These are phyloP conservation scores for Colinus virginianus DNA, from an alignment of 2,113 vertebrate genomes.

Conservation along the genomic window DNA sequence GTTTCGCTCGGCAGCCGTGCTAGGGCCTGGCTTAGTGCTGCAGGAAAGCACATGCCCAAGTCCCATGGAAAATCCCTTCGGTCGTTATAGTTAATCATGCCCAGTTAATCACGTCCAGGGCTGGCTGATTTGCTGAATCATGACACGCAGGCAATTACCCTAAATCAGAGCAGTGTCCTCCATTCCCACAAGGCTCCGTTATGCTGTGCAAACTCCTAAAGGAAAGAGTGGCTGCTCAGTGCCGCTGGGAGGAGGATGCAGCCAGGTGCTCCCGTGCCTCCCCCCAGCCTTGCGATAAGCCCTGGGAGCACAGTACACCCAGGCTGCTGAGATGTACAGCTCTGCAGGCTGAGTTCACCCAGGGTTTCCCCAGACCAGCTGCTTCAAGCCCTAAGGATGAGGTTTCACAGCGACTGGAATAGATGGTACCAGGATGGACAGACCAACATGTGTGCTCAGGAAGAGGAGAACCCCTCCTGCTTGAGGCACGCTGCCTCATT, in stretches of 20 bases:
- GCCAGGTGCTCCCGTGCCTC: neutral
- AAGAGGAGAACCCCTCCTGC: neutral
- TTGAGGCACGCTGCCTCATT: neutral
- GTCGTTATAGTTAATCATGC: conserved; percentile 65
- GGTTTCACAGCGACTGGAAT: neutral
- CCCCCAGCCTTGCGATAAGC: conserved; percentile 17
- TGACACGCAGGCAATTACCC: conserved; percentile 50
- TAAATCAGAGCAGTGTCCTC: conserved; percentile 51
- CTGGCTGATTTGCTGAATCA: conserved; percentile 60
- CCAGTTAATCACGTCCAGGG: conserved; percentile 69
- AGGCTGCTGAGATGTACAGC: conserved; percentile 41
- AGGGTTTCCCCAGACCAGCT: neutral
- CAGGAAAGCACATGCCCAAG: conserved; percentile 7
- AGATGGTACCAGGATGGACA: neutral
- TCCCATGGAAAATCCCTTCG: conserved; percentile 40
- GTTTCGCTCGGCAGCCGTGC: accelerated
- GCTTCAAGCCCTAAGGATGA: neutral
- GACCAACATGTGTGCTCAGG: neutral
- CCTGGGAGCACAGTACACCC: conserved; percentile 51
- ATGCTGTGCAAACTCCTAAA: conserved; percentile 12
- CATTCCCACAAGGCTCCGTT: conserved; percentile 45
- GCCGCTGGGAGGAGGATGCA: neutral
- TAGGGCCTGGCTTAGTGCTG: neutral
- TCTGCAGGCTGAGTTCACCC: neutral
- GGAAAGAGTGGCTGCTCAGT: neutral